These are phyloP conservation scores for Allacma fusca DNA, from an alignment of 2,888 invertebrate genomes.

Conservation along the genomic window DNA sequence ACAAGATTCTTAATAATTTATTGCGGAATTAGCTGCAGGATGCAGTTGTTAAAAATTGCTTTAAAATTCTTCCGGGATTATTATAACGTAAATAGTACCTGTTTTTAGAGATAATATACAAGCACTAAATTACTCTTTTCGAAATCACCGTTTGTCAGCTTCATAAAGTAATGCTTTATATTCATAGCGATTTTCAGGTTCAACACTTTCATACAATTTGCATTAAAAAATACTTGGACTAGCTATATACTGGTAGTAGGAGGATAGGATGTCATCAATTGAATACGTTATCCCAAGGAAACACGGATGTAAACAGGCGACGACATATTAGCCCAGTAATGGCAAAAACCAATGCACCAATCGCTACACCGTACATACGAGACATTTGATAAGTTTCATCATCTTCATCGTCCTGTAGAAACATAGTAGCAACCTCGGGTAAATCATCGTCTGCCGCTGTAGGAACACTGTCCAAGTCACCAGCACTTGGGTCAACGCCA, in stretches of 20 bases:
- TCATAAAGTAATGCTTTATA: background rate
- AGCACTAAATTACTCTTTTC: too few species aligned
- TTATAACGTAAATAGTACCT: too few species aligned
- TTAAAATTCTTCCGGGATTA: too few species aligned
- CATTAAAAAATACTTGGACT: conserved; percentile 13
- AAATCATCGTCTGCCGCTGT: background rate
- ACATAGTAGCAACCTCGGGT: background rate
- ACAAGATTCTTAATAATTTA: too few species aligned
- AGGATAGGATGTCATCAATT: conserved; percentile 20
- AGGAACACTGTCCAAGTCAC: conserved; percentile 29
- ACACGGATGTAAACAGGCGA: conserved; percentile 32
- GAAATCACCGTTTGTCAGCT: too few species aligned
- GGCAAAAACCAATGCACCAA: conserved; percentile 38
- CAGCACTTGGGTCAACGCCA: conserved; percentile 26
- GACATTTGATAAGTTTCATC: conserved; percentile 18
- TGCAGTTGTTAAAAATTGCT: too few species aligned
- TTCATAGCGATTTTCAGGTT: background rate
- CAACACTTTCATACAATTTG: background rate
- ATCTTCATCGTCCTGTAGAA: conserved; percentile 19
- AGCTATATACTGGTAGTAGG: background rate
- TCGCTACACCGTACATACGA: conserved; percentile 40
- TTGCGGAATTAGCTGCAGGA: too few species aligned
- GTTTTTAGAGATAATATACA: too few species aligned
- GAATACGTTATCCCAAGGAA: conserved; percentile 39
- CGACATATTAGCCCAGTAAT: conserved; percentile 43